Conservation (phyloP, 2,113 vertebrate species). For the Glareola pratincola region DNA sequence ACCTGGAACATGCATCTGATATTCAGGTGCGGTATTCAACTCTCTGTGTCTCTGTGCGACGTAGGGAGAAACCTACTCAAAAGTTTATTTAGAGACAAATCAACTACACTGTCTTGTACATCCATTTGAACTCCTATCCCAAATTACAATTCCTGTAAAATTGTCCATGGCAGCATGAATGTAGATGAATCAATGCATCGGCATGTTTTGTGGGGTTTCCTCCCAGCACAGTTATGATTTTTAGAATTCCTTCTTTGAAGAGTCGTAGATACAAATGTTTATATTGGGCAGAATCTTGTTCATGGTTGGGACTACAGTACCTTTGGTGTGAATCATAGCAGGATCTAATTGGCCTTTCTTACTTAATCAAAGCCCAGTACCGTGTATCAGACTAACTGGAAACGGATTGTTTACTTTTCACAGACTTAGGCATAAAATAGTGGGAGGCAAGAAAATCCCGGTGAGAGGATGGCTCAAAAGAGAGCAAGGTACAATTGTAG, state of each 20-base stretch:
- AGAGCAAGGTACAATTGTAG: neutral
- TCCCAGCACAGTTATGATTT: neutral
- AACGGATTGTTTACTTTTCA: neutral
- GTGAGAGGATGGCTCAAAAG: neutral
- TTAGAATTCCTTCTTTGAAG: neutral
- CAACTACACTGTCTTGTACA: neutral
- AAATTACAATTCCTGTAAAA: neutral
- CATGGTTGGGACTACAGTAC: neutral
- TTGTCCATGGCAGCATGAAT: neutral
- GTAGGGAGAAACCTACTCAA: accelerated
- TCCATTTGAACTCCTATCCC: neutral
- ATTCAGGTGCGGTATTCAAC: neutral
- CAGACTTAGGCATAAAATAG: neutral
- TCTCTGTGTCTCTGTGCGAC: neutral
- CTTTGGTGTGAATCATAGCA: neutral
- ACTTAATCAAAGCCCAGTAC: neutral
- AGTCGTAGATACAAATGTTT: neutral
- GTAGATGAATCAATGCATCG: neutral
- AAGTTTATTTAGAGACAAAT: neutral
- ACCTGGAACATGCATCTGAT: neutral
- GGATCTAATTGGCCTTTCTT: neutral
- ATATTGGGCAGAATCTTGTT: neutral
- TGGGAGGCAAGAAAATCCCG: neutral
- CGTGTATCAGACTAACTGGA: neutral
- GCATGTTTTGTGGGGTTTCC: neutral